Evolutionary conservation across 2,113 vertebrate species (phyloP), one percentile per base, ranked within the genome.

Genomic region (Gobius niger): DNA sequence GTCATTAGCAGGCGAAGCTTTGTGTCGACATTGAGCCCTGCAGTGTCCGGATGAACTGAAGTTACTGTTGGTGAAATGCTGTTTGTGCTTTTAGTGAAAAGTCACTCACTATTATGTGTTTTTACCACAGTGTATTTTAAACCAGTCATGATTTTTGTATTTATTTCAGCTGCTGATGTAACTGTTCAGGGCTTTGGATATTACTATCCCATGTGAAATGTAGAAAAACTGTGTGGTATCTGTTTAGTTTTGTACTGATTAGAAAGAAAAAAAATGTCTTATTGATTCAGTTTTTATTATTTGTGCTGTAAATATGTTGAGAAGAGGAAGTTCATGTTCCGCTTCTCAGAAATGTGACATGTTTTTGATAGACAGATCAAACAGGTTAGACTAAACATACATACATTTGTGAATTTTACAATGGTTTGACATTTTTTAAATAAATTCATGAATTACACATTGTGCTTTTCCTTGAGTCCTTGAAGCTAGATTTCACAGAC

Each of bases 381-480:
- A 15, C 6, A n/a, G 49, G 7, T 7, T 50, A 65, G 40, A 63
- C 10, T 40, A 44, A 71, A 56, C 10, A 13, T 65, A 73, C 47
- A 44, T 7, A 56, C 19, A 53, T 16, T 65, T 80, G 61, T 65
- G 8, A 49, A 50, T 77, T 67, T 72, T 53, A 65, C 50, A 74
- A 14, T 80, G 59, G 63, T 59, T 60, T 76, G 41, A 67, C 7
- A 62, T 46, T 34, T 19, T 68, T 82, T 82, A 44, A 87, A 86
- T 90, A 86, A 90, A 88, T 44, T 63, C 10, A 16, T 75, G 62
- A 44, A 69, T 72, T 53, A 15, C 7, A 56, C 49, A 7, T 44
- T 62, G 40, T 62, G 13, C 57, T 57, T 57, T 44, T 34, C 9
- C 42, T 41, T 41, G 14, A 60, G n/a, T 54, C 15, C 15, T 54